Evolutionary conservation across 1,140 invertebrate genomes (phyloP), one percentile per base, ranked within the genome.

Genomic region (Amyelois transitella): DNA sequence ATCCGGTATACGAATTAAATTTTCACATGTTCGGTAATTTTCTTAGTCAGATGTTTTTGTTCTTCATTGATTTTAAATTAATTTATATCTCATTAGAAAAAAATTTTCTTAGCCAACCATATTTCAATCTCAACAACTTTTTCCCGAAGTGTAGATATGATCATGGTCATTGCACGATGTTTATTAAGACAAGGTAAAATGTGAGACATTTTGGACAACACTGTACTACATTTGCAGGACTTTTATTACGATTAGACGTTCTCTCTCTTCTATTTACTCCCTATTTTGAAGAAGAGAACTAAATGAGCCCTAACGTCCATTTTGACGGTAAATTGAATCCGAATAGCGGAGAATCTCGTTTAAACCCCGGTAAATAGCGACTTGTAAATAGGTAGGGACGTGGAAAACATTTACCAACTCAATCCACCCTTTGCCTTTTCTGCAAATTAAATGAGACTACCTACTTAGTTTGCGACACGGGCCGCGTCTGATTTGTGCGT

Each of bases 281-380:
- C 17, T 38, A 38, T 38, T 38, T 14, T 38, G 17, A 14, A 6
- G 3, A 14, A 38, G 32, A 25, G 53, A 44, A 19, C 43, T 54
- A 81, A 81, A 76, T 80, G 71, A 72, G 66, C 67, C 74, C 68
- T 69, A 73, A 72, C 68, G 76, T 78, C 73, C 79, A 76, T 77
- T 83, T 84, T 77, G 74, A 78, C 74, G 78, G 73, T 76, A 77
- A 86, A 86, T 84, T 81, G 77, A 86, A 86, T 81, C 66, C 71
- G 69, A 83, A 86, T 81, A 65, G 76, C 69, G 52, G 59, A 69
- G 70, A 77, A 75, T 75, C 74, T 72, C 75, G 79, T 80, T 80
- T 76, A 77, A 73, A 58, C 62, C 65, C 66, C 59, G 66, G 75
- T 74, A 81, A 84, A 85, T 77, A 81, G 73, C 59, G 68, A 75